A percentile compares a stretch with the other conserved stretches of the same genome.
Evolutionary conservation across 2,888 invertebrate genomes (phyloP).

Genomic region (Incurvaria masculella): DNA sequence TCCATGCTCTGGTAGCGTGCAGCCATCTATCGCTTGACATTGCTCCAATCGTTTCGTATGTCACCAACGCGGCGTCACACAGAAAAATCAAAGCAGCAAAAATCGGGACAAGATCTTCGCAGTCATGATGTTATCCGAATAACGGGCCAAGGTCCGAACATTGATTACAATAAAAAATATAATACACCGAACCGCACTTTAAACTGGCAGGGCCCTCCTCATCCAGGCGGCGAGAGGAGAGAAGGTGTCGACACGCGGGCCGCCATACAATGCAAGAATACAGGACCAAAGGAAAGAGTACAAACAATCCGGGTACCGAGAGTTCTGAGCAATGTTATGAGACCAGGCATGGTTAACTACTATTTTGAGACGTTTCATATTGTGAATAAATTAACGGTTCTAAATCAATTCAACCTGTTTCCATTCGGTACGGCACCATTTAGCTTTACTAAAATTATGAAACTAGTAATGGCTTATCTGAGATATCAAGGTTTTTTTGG

Average conservation of each 20-base stretch:
- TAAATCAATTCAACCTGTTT: too few relatives aligned
- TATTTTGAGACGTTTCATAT: too few relatives aligned
- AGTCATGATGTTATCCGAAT: background rate
- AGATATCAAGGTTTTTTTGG: background rate
- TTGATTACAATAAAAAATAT: background rate
- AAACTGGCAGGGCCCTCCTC: background rate
- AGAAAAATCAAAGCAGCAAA: background rate
- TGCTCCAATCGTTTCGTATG: too few relatives aligned
- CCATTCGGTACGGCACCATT: background rate
- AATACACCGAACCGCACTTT: background rate
- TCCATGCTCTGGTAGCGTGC: too few relatives aligned
- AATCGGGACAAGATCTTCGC: background rate
- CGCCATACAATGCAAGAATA: background rate
- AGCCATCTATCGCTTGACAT: too few relatives aligned
- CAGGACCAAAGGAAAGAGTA: background rate
- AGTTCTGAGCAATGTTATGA: too few relatives aligned
- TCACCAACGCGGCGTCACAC: too few relatives aligned
- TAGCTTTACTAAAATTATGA: conserved; percentile 8
- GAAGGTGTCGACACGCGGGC: too few relatives aligned
- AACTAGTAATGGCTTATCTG: conserved; percentile 3
- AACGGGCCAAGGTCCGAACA: background rate
- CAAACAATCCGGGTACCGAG: background rate
- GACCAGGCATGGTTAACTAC: too few relatives aligned
- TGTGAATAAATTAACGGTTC: too few relatives aligned
- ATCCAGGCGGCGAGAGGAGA: background rate